Evolutionary conservation across 2,113 vertebrate genomes (phyloP), one percentile per base, ranked within the genome.

Genomic region (Cochlearius cochlearius): DNA sequence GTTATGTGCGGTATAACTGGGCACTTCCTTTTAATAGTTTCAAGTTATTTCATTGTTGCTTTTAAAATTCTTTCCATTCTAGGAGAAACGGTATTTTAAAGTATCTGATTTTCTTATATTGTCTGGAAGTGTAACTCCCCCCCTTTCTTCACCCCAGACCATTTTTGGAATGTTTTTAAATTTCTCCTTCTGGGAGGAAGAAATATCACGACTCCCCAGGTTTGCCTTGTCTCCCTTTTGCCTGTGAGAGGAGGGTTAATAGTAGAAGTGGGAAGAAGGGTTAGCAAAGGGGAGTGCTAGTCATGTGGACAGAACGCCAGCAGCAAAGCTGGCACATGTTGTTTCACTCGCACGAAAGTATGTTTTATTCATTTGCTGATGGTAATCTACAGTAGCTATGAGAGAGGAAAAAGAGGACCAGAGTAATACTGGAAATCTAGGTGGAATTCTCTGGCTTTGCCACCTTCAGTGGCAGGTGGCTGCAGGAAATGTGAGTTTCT

Each of bases 341-440:
- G 55, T 89, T 96, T 93, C 62, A 30, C 74, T 92, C 12, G 5
- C 83, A 73, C 94, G 87, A 59, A 90, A 93, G 74, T 75, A 85
- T 90, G 85, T 94, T 96, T 97, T 94, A 94, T 96, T 96, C 45
- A 95, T 96, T 69, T 88, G 49, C 58, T 83, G 71, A 50, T 88
- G 34, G 58, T 87, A 66, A 13, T 58, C 87, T 50, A 22, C 53
- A 88, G 81, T 26, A 69, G 62, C 52, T 81, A 4, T 21, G 36
- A 60, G 47, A 84, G 10, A 47, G 34, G 32, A 59, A 72, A 47
- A 72, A 59, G 26, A 71, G 19, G 7, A 68, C 6, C 9, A 49
- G 36, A 32, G 13, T 41, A 53, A 16, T 50, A 50, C 27, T 58
- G 41, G 68, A 84, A 83, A 55, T 50, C 8, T 18, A 47, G 34